A percentile compares a stretch with the other conserved stretches of the same genome.
These are phyloP conservation scores for Ditula angustiorana DNA, from an alignment of 2,888 invertebrate genomes.

Conservation along the genomic window DNA sequence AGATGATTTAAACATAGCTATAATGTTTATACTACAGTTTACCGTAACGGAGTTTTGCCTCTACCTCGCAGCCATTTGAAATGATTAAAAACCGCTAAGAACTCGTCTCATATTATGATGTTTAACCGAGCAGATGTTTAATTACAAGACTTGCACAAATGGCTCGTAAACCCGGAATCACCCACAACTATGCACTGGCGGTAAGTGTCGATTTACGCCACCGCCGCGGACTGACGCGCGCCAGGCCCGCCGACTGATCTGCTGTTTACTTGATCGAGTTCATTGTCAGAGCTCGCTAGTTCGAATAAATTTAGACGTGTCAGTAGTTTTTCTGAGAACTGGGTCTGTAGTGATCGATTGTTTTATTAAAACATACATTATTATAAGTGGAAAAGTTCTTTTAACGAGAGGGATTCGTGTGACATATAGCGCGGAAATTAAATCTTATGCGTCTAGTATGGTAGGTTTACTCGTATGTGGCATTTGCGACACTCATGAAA, in stretches of 20 bases:
- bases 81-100: neutral
- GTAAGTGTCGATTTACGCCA: constrained; percentile 73
- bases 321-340: constrained; percentile 66
- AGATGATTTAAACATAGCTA: too few relatives aligned
- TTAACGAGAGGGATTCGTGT: too few relatives aligned
- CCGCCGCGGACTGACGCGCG: constrained; percentile 70
- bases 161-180: constrained; percentile 70
- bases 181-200: constrained; percentile 51
- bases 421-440: too few relatives aligned
- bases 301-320: constrained; percentile 76
- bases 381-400: too few relatives aligned
- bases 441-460: too few relatives aligned
- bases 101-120: neutral
- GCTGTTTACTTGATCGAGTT: constrained; percentile 81
- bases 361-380: constrained; percentile 41
- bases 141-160: constrained; percentile 56
- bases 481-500: too few relatives aligned
- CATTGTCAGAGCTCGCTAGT: constrained; percentile 79
- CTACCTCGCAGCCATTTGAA: neutral
- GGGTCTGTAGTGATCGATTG: constrained; percentile 56
- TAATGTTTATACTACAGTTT: neutral
- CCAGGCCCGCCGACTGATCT: constrained; percentile 78
- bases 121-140: constrained; percentile 8
- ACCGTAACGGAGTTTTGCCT: neutral
- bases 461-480: too few relatives aligned